Conservation (phyloP, 2,888 invertebrate genomes). For the Heliconius charithonia region DNA sequence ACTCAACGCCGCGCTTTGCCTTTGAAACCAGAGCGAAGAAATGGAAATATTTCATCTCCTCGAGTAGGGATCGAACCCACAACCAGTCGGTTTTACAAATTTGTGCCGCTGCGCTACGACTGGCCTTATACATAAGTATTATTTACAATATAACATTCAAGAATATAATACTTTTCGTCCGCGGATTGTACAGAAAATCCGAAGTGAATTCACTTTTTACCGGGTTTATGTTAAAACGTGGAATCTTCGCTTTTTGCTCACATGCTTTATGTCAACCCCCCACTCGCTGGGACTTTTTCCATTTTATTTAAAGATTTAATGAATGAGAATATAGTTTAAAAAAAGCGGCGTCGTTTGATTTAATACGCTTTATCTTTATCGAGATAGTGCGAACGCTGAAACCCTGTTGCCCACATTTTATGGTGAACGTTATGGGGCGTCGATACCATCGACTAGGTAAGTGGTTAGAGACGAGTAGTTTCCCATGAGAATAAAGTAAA, state of each 20-base stretch:
- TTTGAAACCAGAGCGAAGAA: too few species aligned
- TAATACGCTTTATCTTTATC: constrained; percentile 66
- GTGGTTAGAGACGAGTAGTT: neutral
- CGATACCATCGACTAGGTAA: constrained; percentile 17
- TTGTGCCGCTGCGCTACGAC: too few species aligned
- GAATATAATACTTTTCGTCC: constrained; percentile 40
- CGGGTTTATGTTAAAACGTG: constrained; percentile 59
- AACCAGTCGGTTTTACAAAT: neutral
- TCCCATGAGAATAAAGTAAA: constrained; percentile 6
- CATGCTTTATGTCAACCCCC: constrained; percentile 80
- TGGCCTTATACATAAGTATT: neutral
- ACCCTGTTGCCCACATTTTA: constrained; percentile 27
- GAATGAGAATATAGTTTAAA: constrained; percentile 77
- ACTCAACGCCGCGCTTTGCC: too few species aligned
- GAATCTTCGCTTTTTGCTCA: constrained; percentile 67
- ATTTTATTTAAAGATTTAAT: constrained; percentile 80
- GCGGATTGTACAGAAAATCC: constrained; percentile 54
- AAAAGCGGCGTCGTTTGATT: constrained; percentile 73
- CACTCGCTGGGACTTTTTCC: constrained; percentile 71
- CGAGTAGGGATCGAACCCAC: neutral
- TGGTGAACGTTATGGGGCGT: constrained; percentile 31
- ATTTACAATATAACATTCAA: constrained; percentile 5
- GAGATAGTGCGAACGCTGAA: constrained; percentile 31
- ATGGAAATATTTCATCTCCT: too few species aligned
- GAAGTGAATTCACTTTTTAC: constrained; percentile 59